phyloP scores from a whole-genome alignment of 2,797 vertebrate species.

The Sphaeramia orbicularis region DNA sequence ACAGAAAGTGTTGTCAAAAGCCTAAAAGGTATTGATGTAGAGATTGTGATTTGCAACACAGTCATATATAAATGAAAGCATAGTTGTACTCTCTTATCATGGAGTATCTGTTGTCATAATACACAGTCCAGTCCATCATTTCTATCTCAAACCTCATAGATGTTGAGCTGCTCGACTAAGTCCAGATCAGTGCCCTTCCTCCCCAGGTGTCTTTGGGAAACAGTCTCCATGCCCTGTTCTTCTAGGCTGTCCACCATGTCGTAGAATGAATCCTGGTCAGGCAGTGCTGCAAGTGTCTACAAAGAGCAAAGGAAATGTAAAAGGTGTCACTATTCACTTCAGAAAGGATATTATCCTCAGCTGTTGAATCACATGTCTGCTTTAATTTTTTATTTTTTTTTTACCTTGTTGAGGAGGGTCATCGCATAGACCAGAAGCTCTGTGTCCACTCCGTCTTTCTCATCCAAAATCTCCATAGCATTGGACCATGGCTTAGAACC shows the following conservation, averaged over 20 bases:
- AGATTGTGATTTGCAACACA: too few relatives aligned
- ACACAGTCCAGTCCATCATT: too few relatives aligned
- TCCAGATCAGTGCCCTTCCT: slow-evolving; percentile 94
- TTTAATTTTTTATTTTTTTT: not conserved
- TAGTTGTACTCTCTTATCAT: too few relatives aligned
- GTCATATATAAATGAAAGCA: too few relatives aligned
- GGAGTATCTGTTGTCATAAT: too few relatives aligned
- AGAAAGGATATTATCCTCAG: too few relatives aligned
- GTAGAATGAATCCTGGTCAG: slow-evolving; percentile 97
- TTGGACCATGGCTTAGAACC: slow-evolving; percentile 91
- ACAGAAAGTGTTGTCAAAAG: too few relatives aligned
- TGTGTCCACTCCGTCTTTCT: slow-evolving; percentile 95
- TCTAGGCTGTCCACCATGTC: slow-evolving; percentile 95
- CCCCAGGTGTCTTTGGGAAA: slow-evolving; percentile 91
- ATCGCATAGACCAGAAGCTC: slow-evolving; percentile 95
- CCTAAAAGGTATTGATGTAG: too few relatives aligned
- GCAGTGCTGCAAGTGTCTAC: slow-evolving; percentile 91
- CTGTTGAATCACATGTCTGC: not conserved
- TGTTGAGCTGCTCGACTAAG: slow-evolving; percentile 94
- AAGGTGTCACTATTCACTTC: not conserved
- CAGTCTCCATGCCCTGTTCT: slow-evolving; percentile 92
- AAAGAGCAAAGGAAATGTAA: slow-evolving; percentile 3
- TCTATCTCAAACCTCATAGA: slow-evolving; percentile 90
- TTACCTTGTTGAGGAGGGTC: slow-evolving; percentile 97
- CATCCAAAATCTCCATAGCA: slow-evolving; percentile 94